Evolutionary conservation across 2,797 vertebrate genomes (phyloP).

Genomic region (Microhierax caerulescens): DNA sequence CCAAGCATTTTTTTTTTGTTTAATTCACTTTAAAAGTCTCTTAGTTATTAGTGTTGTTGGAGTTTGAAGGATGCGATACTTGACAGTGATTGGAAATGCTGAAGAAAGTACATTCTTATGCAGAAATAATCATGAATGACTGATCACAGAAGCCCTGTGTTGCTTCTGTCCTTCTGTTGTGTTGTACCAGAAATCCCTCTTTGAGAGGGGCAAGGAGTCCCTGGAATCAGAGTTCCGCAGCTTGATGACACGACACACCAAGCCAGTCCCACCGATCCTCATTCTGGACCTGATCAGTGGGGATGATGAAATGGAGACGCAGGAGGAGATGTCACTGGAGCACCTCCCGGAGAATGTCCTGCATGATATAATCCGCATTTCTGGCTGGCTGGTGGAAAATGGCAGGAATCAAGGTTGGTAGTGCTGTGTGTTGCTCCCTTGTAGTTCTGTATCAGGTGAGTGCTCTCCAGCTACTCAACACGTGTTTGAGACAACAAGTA

Average conservation of each 20-base stretch:
- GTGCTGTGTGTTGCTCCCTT: not conserved
- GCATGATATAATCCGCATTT: conserved; percentile 90
- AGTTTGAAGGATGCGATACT: not conserved
- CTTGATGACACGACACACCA: conserved; percentile 91
- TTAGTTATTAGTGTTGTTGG: not conserved
- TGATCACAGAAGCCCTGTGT: not conserved
- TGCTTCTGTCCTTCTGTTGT: not conserved
- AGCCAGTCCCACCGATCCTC: conserved; percentile 90
- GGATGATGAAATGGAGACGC: conserved; percentile 91
- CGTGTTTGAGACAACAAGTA: not conserved
- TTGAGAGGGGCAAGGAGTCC: conserved; percentile 94
- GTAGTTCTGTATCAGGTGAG: not conserved
- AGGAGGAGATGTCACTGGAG: conserved; percentile 89
- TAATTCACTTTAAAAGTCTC: not conserved
- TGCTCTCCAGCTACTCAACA: not conserved
- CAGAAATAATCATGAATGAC: not conserved
- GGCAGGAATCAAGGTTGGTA: conserved; percentile 92
- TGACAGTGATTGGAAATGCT: not conserved
- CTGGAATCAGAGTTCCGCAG: conserved; percentile 93
- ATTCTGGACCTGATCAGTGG: conserved; percentile 90
- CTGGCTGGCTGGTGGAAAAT: conserved; percentile 94
- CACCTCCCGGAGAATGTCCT: conserved; percentile 90
- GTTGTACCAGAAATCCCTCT: conserved; percentile 88
- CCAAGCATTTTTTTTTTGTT: not conserved
- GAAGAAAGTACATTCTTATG: not conserved